Evolutionary conservation across 1,140 invertebrate genomes (phyloP), one percentile per base, ranked within the genome.

Genomic region (Agrypnia vestita): DNA sequence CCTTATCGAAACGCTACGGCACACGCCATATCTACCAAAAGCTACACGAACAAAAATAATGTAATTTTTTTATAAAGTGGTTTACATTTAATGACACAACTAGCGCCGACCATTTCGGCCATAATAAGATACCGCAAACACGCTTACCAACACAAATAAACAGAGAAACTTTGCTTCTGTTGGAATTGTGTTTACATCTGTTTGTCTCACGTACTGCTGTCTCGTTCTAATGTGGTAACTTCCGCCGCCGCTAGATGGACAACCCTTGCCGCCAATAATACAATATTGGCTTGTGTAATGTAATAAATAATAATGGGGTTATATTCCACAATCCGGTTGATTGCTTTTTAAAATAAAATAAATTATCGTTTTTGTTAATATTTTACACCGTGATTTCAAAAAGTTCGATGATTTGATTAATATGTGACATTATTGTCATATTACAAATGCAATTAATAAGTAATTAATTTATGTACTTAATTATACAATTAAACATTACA

Each of bases 91-190:
- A 69, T 21, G 64, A 46, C 4, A 44, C n/a, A 17, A 21, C 64
- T 69, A 17, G n/a, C 44, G 43, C 15, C 43, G n/a, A 9, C 11
- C 12, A 13, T 15, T 13, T 69, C 43, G 64, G 64, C 74, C 46
- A 76, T 73, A 78, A 78, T 78, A 78, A 46, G 76, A 78, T 69
- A 78, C 76, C 85, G 85, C 87, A 85, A 86, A 86, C 88, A 89
- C 76, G 88, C 89, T 89, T 89, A 89, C 88, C 88, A 87, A 89
- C 88, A 89, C 88, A 89, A 89, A 89, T 87, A 89, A 89, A 89
- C 88, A 89, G 87, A 69, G 44, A 78, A 78, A 62, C 64, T 69
- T 61, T 49, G 76, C 76, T 78, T 69, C 76, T 69, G 76, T 59
- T 55, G 47, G 56, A 43, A 76, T 47, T 64, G 75, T 64, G 75